Conservation (phyloP, 2,113 vertebrate species). For the Saccopteryx leptura region DNA sequence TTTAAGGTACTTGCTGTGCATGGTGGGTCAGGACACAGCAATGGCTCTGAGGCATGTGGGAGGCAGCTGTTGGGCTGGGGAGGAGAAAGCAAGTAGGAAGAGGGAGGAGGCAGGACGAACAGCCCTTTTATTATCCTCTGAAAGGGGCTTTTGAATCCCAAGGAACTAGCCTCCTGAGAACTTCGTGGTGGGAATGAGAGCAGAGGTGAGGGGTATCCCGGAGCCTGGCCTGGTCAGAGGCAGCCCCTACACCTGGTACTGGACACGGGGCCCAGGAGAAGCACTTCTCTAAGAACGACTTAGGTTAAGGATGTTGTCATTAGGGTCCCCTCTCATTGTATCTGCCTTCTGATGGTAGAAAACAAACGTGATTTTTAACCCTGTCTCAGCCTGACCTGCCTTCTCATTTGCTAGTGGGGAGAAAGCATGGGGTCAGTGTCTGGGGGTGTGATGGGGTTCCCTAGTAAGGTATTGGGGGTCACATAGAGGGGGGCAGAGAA, state of each 20-base stretch:
- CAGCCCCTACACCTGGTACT: too few relatives aligned
- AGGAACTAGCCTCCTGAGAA: accelerated
- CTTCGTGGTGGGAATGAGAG: neutral
- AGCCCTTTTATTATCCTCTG: neutral
- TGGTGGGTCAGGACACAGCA: neutral
- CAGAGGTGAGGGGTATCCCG: neutral
- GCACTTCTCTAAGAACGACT: neutral
- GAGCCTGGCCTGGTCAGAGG: neutral
- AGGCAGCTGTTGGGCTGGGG: too few relatives aligned
- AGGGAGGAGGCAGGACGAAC: too few relatives aligned
- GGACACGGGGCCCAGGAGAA: neutral
- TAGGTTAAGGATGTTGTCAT: neutral
- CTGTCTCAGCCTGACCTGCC: neutral
- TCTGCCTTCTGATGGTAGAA: neutral
- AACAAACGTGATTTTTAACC: neutral
- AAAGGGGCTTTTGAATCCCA: neutral
- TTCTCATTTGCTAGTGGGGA: neutral
- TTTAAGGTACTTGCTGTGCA: neutral
- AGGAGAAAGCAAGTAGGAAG: neutral
- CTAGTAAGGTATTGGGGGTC: neutral
- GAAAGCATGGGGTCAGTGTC: neutral
- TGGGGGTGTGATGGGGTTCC: neutral
- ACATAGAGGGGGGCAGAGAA: neutral
- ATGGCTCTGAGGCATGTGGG: neutral
- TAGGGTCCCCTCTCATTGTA: neutral